A percentile compares a stretch with the other conserved stretches of the same genome.
phyloP scores from a whole-genome alignment of 2,113 vertebrate species.

The Apaloderma vittatum region DNA sequence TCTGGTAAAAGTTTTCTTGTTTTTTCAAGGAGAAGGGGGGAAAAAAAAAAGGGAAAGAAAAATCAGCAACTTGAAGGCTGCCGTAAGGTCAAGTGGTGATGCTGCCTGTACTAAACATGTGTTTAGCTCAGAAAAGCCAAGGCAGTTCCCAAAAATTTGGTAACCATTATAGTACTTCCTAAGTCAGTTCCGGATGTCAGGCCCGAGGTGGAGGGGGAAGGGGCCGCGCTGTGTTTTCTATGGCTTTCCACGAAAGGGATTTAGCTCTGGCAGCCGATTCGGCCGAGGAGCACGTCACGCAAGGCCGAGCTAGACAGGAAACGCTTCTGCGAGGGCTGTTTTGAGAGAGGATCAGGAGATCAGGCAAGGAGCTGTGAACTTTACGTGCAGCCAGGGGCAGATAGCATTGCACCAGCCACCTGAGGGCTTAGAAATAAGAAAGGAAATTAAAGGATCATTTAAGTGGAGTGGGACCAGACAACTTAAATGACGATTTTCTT shows the following conservation, averaged over 20 bases:
- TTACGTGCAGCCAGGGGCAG: constrained; percentile 78
- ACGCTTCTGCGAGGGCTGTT: constrained; percentile 84
- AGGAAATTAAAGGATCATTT: constrained; percentile 98
- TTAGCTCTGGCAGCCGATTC: constrained; percentile 80
- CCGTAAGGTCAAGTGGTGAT: constrained; percentile 94
- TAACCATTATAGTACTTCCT: constrained; percentile 98
- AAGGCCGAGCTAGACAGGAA: constrained; percentile 87
- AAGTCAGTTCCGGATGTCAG: constrained; percentile 94
- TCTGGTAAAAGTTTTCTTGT: constrained; percentile 83
- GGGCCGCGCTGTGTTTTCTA: constrained; percentile 43
- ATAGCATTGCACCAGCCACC: constrained; percentile 78
- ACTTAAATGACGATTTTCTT: constrained; percentile 44
- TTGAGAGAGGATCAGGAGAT: constrained; percentile 88
- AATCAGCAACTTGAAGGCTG: constrained; percentile 82
- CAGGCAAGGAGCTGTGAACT: constrained; percentile 89
- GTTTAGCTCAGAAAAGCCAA: constrained; percentile 86
- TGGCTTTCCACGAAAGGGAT: constrained; percentile 76
- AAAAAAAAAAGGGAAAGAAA: background rate
- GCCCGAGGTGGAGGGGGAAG: constrained; percentile 80
- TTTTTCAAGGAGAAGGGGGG: background rate
- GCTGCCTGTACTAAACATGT: constrained; percentile 92
- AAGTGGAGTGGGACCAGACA: constrained; percentile 80
- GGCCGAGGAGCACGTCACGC: constrained; percentile 78
- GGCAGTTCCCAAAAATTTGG: constrained; percentile 94
- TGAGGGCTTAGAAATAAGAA: constrained; percentile 84